phyloP scores from a whole-genome alignment of 2,888 invertebrate genomes.

The Cotesia congregata region DNA sequence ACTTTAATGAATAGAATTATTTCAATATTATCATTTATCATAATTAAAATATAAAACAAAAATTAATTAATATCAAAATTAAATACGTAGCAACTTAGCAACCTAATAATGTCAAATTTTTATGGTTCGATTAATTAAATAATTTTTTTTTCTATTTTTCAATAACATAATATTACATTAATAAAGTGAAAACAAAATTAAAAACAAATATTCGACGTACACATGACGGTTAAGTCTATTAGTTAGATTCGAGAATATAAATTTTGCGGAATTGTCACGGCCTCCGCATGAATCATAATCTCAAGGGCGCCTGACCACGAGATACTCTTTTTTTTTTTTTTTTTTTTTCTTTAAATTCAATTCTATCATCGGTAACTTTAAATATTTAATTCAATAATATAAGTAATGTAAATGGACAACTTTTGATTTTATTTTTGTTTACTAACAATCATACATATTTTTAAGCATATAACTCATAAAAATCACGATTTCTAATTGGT shows the following conservation, averaged over 20 bases:
- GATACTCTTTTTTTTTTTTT: conserved; percentile 2
- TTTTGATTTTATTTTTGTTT: not conserved
- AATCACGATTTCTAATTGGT: too few relatives aligned
- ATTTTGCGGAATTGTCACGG: conserved; percentile 24
- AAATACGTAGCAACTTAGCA: too few relatives aligned
- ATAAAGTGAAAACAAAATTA: too few relatives aligned
- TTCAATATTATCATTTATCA: too few relatives aligned
- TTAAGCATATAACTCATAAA: not conserved
- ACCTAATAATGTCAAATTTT: too few relatives aligned
- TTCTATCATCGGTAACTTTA: not conserved
- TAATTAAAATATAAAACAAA: too few relatives aligned
- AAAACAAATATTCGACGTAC: not conserved
- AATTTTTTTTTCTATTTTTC: too few relatives aligned
- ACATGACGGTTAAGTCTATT: conserved; percentile 3
- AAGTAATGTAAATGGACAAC: not conserved
- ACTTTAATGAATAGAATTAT: too few relatives aligned
- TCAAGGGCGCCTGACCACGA: conserved; percentile 40
- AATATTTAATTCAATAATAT: not conserved
- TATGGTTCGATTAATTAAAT: too few relatives aligned
- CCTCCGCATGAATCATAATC: conserved; percentile 45
- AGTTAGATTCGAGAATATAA: conserved; percentile 38
- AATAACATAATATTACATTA: too few relatives aligned
- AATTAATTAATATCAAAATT: too few relatives aligned
- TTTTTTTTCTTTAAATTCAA: not conserved
- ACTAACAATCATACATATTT: not conserved